Conservation (phyloP, 2,797 vertebrate genomes). For the Hydrolagus colliei region DNA sequence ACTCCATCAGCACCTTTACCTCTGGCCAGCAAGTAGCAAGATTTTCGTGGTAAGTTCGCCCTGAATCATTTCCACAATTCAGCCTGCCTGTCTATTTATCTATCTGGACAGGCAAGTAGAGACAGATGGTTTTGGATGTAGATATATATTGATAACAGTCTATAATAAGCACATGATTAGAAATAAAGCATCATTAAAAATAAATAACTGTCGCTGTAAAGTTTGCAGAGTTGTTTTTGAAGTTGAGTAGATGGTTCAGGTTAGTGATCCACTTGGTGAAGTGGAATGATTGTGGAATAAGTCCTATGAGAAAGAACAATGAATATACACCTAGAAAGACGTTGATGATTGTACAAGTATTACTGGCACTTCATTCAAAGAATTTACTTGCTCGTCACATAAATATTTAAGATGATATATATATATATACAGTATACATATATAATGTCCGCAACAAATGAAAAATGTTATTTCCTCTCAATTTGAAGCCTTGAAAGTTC, state of each 20-base stretch:
- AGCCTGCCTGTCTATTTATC: background rate
- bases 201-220: background rate
- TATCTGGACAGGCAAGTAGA: background rate
- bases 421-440: too few relatives aligned
- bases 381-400: background rate
- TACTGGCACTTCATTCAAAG: background rate
- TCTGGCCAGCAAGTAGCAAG: conserved; percentile 52
- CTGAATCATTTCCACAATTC: conserved; percentile 18
- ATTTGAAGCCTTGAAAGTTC: background rate
- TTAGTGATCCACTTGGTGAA: background rate
- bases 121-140: background rate
- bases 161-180: background rate
- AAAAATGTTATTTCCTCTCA: background rate
- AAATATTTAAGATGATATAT: background rate
- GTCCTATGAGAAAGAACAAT: background rate
- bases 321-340: too few relatives aligned
- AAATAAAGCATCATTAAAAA: background rate
- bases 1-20: conserved; percentile 45
- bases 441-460: background rate
- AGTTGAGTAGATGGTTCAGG: background rate
- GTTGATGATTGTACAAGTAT: too few relatives aligned
- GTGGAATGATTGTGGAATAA: background rate
- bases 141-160: background rate
- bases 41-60: conserved; percentile 57
- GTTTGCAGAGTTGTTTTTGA: background rate